Percentiles rank a stretch among this genome's conserved stretches.
These are phyloP conservation scores for Sesamia inferens DNA, from an alignment of 2,888 invertebrate species.

Conservation along the genomic window DNA sequence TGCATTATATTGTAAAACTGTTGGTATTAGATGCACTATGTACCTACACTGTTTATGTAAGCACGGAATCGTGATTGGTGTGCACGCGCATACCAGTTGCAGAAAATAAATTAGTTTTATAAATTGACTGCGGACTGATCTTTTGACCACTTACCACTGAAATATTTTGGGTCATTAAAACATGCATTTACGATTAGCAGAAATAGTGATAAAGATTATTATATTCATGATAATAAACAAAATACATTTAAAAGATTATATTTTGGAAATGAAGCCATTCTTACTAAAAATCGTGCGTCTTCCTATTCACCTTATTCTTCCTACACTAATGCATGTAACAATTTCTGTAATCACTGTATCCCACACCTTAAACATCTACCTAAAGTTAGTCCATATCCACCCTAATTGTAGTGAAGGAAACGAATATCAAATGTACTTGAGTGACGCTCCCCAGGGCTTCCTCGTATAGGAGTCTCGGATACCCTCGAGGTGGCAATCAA, in stretches of 20 bases:
- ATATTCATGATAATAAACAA: not conserved
- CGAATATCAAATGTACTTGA: slow-evolving; percentile 63
- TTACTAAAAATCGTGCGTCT: slow-evolving; percentile 6
- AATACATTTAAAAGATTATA: not conserved
- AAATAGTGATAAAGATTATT: not conserved
- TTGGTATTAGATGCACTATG: slow-evolving; percentile 13
- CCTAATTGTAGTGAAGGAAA: slow-evolving; percentile 63
- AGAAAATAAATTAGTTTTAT: slow-evolving; percentile 15
- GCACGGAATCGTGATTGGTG: slow-evolving; percentile 41
- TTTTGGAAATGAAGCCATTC: not conserved
- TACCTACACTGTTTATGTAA: slow-evolving; percentile 9
- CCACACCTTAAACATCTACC: slow-evolving; percentile 46
- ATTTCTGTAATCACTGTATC: slow-evolving; percentile 28
- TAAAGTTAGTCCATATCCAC: slow-evolving; percentile 44
- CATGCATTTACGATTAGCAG: slow-evolving; percentile 1
- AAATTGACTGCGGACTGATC: slow-evolving; percentile 15
- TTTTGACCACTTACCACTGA: slow-evolving; percentile 24
- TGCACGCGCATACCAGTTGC: slow-evolving; percentile 42
- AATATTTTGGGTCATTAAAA: slow-evolving; percentile 18
- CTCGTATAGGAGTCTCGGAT: slow-evolving; percentile 57
- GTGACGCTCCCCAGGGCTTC: slow-evolving; percentile 62
- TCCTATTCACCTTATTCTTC: slow-evolving; percentile 7
- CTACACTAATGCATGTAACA: not conserved
- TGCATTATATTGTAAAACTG: slow-evolving; percentile 32
- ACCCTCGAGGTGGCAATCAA: slow-evolving; percentile 64